These are phyloP conservation scores for Macropis europaea DNA, from an alignment of 2,888 invertebrate genomes.

Conservation along the genomic window DNA sequence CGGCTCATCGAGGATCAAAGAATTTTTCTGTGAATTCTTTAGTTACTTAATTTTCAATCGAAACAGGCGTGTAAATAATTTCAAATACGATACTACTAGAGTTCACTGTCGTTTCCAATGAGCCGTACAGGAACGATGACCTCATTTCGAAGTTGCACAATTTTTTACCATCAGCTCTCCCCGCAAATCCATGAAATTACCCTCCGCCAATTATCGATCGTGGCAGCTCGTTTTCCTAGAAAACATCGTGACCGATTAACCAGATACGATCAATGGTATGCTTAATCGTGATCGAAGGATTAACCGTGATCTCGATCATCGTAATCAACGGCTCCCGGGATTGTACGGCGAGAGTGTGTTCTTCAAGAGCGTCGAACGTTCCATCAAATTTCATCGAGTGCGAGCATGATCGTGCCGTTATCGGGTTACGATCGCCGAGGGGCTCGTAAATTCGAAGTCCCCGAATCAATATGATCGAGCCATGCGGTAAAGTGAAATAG, in stretches of 20 bases:
- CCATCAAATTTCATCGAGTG: constrained; percentile 28
- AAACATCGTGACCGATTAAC: neutral
- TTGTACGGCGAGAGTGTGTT: neutral
- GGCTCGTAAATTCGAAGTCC: constrained; percentile 36
- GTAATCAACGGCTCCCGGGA: neutral
- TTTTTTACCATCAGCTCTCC: too few species aligned
- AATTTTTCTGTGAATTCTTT: too few species aligned
- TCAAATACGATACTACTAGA: too few species aligned
- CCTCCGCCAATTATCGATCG: too few species aligned
- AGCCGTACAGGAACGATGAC: too few species aligned
- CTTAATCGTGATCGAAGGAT: neutral
- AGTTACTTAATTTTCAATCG: too few species aligned
- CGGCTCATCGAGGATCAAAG: too few species aligned
- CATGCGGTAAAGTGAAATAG: constrained; percentile 44
- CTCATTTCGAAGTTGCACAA: too few species aligned
- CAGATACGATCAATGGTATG: neutral
- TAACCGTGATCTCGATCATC: neutral
- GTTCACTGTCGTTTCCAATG: too few species aligned
- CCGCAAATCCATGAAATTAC: too few species aligned
- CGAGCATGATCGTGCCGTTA: constrained; percentile 43
- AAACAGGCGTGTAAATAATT: too few species aligned
- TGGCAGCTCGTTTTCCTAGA: neutral
- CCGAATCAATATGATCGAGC: constrained; percentile 59
- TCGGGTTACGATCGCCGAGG: constrained; percentile 32
- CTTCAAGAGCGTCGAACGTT: constrained; percentile 17